These are phyloP conservation scores for Polylopha cassiicola DNA, from an alignment of 2,888 invertebrate genomes.

Conservation along the genomic window DNA sequence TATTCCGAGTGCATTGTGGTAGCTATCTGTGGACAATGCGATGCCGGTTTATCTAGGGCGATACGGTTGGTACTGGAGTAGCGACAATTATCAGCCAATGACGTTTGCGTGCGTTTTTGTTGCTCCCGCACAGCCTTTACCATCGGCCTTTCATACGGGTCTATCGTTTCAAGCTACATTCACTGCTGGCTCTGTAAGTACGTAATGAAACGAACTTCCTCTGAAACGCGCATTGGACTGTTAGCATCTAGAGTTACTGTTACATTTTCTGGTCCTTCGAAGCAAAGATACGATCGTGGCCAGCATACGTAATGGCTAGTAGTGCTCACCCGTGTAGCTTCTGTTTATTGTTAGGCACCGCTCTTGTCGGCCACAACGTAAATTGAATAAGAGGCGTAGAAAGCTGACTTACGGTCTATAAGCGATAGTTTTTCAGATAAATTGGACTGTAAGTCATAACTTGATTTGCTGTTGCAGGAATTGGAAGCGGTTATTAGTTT, in stretches of 20 bases:
- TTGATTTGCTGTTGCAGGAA: conserved; percentile 34
- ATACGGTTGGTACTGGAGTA: conserved; percentile 54
- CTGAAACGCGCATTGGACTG: conserved; percentile 19
- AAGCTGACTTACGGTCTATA: conserved; percentile 34
- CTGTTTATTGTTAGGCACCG: conserved; percentile 57
- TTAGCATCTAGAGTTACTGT: conserved; percentile 8
- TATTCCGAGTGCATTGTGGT: conserved; percentile 73
- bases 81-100: conserved; percentile 73
- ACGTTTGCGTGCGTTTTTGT: conserved; percentile 45
- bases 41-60: conserved; percentile 73
- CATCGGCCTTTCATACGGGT: conserved; percentile 13
- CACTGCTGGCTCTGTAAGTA: conserved; percentile 34
- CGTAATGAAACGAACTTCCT: conserved; percentile 10
- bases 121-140: conserved; percentile 26
- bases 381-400: conserved; percentile 52
- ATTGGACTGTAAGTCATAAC: conserved; percentile 49
- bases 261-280: conserved; percentile 23
- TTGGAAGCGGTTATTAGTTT: conserved; percentile 5
- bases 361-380: conserved; percentile 47
- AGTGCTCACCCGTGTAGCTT: conserved; percentile 67
- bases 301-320: conserved; percentile 71
- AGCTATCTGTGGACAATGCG: conserved; percentile 70
- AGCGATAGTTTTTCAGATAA: conserved; percentile 38
- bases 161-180: conserved; percentile 15
- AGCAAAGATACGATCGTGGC: conserved; percentile 53